Base-by-base conservation (phyloP, 2,113 vertebrate species). In the Hippopotamus amphibius region DNA sequence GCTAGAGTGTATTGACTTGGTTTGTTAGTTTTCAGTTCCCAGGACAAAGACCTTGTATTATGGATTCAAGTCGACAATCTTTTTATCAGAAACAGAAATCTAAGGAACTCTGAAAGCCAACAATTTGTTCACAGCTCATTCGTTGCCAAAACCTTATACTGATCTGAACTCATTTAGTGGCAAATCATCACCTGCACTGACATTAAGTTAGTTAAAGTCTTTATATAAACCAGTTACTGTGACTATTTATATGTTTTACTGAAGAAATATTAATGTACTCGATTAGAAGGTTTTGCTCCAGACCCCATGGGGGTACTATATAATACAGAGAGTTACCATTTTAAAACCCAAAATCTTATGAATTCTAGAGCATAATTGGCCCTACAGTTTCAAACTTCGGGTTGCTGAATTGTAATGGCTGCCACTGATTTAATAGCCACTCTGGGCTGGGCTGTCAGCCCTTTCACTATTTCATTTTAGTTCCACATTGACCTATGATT, bases 51-150 rank as follows among this genome's bases (percentile, higher is more conserved):
- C 17, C 33, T 79, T 50, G 19, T 82, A 71, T 74, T 87, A 82
- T 53, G 68, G 95, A 88, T 30, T 94, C 13, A 77, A 90, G 33
- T 76, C 55, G 28, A 77, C 16, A 79, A 19, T 41, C 14, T 93
- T 95, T 66, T 80, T 50, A 53, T 88, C 59, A 77, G 79, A 96
- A 88, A 93, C 59, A 66, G 77, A 87, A 74, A 90, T 76, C 14
- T 57, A 77, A 93, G 76, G 48, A 81, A 77, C 41, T 88, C 71
- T 79, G 41, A 71, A 88, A 90, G 57, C 19, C 91, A 66, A 57
- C 24, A 68, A 41, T 93, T 90, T 90, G 90, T 79, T 91, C 66
- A 77, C 11, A 74, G 83, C 7, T 88, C 61, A 68, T n/a, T 79
- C 69, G 71, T 63, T 92, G 65, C 33, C 74, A 79, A 93, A 87